Evolutionary conservation across 2,113 vertebrate species (phyloP), one percentile per base, ranked within the genome.

Genomic region (Phalacrocorax brasilianus): DNA sequence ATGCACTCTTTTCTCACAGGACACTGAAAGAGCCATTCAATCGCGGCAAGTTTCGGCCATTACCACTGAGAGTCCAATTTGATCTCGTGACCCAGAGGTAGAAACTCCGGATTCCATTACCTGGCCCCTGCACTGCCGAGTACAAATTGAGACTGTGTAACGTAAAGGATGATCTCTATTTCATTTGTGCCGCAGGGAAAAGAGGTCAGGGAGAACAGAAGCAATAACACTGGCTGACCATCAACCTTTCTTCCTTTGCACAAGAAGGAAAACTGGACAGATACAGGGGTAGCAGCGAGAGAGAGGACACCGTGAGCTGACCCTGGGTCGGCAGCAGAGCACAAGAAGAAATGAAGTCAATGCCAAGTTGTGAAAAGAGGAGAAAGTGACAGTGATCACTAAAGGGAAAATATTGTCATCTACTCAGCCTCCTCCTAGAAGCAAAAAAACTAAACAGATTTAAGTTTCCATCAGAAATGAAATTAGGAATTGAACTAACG

Each of bases 251-350:
- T 35, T n/a, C 72, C 47, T 21, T 15, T 3, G 26, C 63, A 35
- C 6, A 8, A 42, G 35, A 50, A 62, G 52, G 30, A 59, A 79
- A 79, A 52, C 17, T 5, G 59, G 53, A 26, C 38, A 23, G 33
- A 42, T 11, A 17, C 0, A 0, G 65, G 32, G 14, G 45, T 8
- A 68, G 63, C 38, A 55, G 24, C 0, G 16, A 42, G 49, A n/a
- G 30, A 53, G 21, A 28, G 24, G 68, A 44, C 18, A 16, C 38
- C 8, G 2, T 1, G 61, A 84, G 72, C 67, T 63, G 61, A 74
- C 44, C 79, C 61, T 22, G 55, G 18, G 13, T 26, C 5, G 0
- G n/a, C 38, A 62, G 63, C 38, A 21, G 24, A 62, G 52, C 12
- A 4, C 16, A 47, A 15, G 56, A 40, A 81, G 76, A 38, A 70